Base-by-base conservation (phyloP, 2,797 vertebrate species). In the Takifugu rubripes region DNA sequence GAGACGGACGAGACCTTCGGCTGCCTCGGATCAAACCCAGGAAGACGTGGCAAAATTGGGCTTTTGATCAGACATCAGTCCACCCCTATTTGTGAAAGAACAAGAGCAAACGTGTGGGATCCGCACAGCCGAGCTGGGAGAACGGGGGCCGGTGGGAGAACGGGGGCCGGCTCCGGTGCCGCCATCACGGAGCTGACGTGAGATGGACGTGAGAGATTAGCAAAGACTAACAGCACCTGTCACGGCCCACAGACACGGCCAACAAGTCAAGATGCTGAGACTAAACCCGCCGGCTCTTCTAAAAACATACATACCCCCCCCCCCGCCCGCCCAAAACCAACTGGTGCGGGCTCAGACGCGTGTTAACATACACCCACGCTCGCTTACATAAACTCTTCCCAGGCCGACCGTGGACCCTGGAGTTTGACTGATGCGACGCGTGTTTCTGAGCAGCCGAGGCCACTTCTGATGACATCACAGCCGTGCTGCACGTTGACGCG, bases 171-270 rank as follows among this genome's bases (percentile, higher is more conserved):
- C 77, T 82, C 64, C 74, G 80, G 73, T 72, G 68, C 47, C 66
- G 74, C 67, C 62, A 50, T 75, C 63, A 64, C 74, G 36, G 53
- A 54, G 50, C 72, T 56, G 65, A 71, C 61, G 66, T 49, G 24
- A 90, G 88, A 90, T 81, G 86, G 90, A 88, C 81, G 74, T 64
- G 31, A 73, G 70, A 84, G 84, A 89, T 89, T 89, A 87, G 70
- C 75, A 73, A 86, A 87, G 76, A 89, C 84, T 87, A 88, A 89
- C 88, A 86, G 68, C 80, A 62, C 82, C 74, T 89, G 89, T 88
- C 79, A 83, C 76, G 87, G 86, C 90, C 80, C 88, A 88, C 80
- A 76, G 86, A 88, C 74, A 74, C 76, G 59, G 49, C 59, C 66
- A 74, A 72, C 72, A 16, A 78, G 81, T 63, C 80, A 77, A 75